Conservation (phyloP, 37 sponge, comb jelly and placozoan species). For the Chondrosia reniformis region DNA sequence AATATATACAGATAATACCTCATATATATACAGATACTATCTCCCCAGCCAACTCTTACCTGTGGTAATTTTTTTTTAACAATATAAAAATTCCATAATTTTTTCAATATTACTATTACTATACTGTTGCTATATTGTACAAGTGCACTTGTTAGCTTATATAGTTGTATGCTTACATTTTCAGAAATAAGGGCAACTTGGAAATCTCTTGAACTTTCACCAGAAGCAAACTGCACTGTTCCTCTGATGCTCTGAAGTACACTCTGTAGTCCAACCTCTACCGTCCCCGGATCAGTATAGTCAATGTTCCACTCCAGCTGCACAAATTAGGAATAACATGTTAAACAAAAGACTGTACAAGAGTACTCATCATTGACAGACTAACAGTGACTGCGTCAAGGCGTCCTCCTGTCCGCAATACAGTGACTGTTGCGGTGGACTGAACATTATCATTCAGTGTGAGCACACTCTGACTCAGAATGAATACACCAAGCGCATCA, state of each 20-base stretch:
- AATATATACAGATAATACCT: too few species aligned
- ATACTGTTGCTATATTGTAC: too few species aligned
- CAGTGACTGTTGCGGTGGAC: slow-evolving; percentile 34
- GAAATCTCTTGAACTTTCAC: slow-evolving; percentile 17
- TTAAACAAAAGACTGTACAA: neutral
- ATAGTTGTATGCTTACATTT: too few species aligned
- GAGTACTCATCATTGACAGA: neutral
- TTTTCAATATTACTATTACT: too few species aligned
- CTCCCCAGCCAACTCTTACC: too few species aligned
- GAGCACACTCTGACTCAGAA: slow-evolving; percentile 24
- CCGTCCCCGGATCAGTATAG: neutral
- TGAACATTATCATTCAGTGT: slow-evolving; percentile 39
- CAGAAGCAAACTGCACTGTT: slow-evolving; percentile 32
- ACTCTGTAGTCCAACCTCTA: neutral
- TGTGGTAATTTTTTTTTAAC: too few species aligned
- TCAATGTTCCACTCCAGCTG: slow-evolving; percentile 16
- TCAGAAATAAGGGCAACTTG: slow-evolving; percentile 18
- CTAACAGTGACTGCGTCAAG: slow-evolving; percentile 30
- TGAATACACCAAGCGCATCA: slow-evolving; percentile 57
- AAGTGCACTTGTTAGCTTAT: too few species aligned
- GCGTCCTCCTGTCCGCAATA: slow-evolving; percentile 30
- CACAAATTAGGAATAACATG: neutral
- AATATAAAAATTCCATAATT: too few species aligned
- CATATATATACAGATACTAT: too few species aligned
- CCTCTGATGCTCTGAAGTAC: slow-evolving; percentile 24